Percentiles rank a stretch among this genome's conserved stretches.
phyloP scores from a whole-genome alignment of 2,888 invertebrate genomes.

The Caenorhabditis sp. region DNA sequence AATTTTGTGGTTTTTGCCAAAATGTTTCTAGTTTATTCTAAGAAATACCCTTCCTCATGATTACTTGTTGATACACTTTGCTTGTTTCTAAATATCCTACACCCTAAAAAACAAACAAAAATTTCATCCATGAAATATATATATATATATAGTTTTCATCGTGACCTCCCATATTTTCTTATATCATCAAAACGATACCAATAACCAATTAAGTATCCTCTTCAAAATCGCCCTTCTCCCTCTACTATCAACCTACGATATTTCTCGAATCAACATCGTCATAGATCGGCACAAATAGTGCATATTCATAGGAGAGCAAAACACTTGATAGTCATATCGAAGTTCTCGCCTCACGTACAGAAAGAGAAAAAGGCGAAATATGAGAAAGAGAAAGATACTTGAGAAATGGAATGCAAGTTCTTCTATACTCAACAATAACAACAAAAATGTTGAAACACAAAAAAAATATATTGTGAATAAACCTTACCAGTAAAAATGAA shows the following conservation, averaged over 20 bases:
- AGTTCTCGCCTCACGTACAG: neutral
- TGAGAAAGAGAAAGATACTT: conserved; percentile 7
- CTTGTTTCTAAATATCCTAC: too few relatives aligned
- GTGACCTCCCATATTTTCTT: too few relatives aligned
- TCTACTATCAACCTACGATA: neutral
- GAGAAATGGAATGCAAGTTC: conserved; percentile 18
- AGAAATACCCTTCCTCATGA: too few relatives aligned
- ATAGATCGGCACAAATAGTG: neutral
- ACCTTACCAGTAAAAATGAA: conserved; percentile 64
- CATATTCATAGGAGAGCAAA: neutral
- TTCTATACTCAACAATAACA: conserved; percentile 1
- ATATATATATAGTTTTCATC: too few relatives aligned
- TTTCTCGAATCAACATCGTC: neutral
- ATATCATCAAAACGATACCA: too few relatives aligned
- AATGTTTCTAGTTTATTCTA: too few relatives aligned
- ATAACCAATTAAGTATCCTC: too few relatives aligned
- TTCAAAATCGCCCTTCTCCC: too few relatives aligned
- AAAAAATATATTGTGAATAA: neutral
- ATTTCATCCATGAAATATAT: too few relatives aligned
- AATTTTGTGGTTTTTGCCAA: too few relatives aligned
- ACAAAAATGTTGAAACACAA: neutral
- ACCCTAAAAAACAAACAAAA: too few relatives aligned
- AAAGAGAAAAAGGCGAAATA: conserved; percentile 1
- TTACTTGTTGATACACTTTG: too few relatives aligned
- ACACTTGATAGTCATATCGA: conserved; percentile 2